Base-by-base conservation (phyloP, 2,113 vertebrate species). In the Bostrychus sinensis region DNA sequence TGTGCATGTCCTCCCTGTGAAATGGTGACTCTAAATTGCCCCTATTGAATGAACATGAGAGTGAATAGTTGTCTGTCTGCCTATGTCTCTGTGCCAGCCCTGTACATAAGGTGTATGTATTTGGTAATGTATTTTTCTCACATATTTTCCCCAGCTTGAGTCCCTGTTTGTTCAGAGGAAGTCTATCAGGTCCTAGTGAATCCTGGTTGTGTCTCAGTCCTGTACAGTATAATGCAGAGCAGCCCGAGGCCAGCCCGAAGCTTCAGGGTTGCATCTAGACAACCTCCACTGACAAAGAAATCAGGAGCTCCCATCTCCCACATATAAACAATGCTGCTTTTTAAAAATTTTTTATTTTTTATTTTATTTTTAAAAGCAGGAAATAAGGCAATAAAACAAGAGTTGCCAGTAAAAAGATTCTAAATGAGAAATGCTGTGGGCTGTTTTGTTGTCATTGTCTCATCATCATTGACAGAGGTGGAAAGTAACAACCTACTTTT, bases 301-400 rank as follows among this genome's bases (percentile, higher is more conserved):
- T 69, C 81, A 77, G 69, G 76, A 81, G 80, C 77, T 57, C 67
- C 79, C 81, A 81, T 87, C 72, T 82, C 75, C 70, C 70, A 75
- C 66, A 70, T 66, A 82, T 75, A 80, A 86, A 85, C 69, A 78
- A 48, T 60, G 36, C 66, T 42, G n/a, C n/a, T n/a, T n/a, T n/a
- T n/a, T n/a, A n/a, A n/a, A n/a, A n/a, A n/a, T n/a, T n/a, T n/a
- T n/a, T n/a, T n/a, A n/a, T n/a, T n/a, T n/a, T n/a, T n/a, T n/a
- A n/a, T n/a, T n/a, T n/a, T n/a, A n/a, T n/a, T n/a, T n/a, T n/a
- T 67, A 68, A 77, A 70, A 53, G 37, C 22, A 13, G 39, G 53
- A 75, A 76, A 75, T 66, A 8, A 28, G 19, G 12, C 22, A 25
- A 6, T 62, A 58, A 68, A 48, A 37, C 58, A 28, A 9, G n/a